Conservation (phyloP, 2,888 invertebrate genomes). For the Scaptomyza tumidula region DNA sequence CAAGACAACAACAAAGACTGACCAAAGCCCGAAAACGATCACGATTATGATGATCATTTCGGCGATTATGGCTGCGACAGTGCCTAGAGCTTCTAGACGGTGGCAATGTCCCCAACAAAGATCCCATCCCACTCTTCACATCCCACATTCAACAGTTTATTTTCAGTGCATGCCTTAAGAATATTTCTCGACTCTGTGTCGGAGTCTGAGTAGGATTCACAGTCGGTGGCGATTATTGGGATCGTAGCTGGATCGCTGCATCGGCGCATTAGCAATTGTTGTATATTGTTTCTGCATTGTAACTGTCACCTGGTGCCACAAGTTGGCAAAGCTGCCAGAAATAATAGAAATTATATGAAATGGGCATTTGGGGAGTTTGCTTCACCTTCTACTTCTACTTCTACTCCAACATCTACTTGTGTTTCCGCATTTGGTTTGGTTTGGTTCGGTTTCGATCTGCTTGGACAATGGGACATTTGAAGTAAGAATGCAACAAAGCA, state of each 20-base stretch:
- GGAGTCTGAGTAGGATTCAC: constrained; percentile 19
- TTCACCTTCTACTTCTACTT: constrained; percentile 49
- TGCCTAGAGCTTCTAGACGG: constrained; percentile 38
- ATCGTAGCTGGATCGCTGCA: constrained; percentile 33
- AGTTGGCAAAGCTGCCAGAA: constrained; percentile 72
- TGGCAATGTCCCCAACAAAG: constrained; percentile 62
- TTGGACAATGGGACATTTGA: constrained; percentile 70
- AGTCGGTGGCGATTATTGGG: constrained; percentile 50
- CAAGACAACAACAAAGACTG: constrained; percentile 53
- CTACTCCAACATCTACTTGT: constrained; percentile 63
- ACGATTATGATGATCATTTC: constrained; percentile 75
- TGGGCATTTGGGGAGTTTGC: constrained; percentile 75
- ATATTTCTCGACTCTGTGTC: constrained; percentile 31
- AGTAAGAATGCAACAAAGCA: constrained; percentile 11
- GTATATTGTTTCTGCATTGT: constrained; percentile 77
- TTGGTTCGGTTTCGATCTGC: constrained; percentile 14
- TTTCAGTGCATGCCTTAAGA: constrained; percentile 36
- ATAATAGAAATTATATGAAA: constrained; percentile 78
- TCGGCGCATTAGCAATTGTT: constrained; percentile 57
- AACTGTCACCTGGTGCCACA: constrained; percentile 74
- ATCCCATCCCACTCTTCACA: not conserved
- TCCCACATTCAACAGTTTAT: constrained; percentile 19
- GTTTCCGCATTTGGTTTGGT: constrained; percentile 69
- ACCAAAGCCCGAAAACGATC: constrained; percentile 64
- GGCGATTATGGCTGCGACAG: constrained; percentile 64